These are phyloP conservation scores for Rhagonycha fulva DNA, from an alignment of 2,888 invertebrate genomes.

Conservation along the genomic window DNA sequence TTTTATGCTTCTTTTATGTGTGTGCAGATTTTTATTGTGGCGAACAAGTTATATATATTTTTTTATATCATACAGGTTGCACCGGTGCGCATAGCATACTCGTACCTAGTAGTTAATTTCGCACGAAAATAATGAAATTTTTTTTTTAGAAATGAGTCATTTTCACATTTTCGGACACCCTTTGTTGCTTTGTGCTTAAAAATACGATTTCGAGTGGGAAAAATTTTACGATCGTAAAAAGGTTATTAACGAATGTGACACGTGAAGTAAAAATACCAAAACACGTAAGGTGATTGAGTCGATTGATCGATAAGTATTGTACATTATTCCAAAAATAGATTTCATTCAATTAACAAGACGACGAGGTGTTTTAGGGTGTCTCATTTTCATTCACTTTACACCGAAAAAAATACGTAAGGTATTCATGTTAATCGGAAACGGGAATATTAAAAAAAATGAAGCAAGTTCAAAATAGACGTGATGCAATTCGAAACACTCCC, in stretches of 20 bases:
- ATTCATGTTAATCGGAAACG: neutral
- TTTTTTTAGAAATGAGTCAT: neutral
- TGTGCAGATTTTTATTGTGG: neutral
- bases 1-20: neutral
- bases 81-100: neutral
- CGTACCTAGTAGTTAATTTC: neutral
- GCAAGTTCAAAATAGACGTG: constrained; percentile 1
- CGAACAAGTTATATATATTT: neutral
- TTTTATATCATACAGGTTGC: neutral
- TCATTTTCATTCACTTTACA: neutral
- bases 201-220: neutral
- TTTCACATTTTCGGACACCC: neutral
- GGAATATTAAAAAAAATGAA: neutral
- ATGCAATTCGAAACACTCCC: constrained; percentile 1
- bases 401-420: neutral
- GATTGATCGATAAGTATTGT: neutral
- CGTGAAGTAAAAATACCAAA: neutral
- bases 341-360: neutral
- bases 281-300: neutral
- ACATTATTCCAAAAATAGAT: neutral
- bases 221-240: neutral
- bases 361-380: neutral
- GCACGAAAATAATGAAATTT: neutral
- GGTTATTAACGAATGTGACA: neutral
- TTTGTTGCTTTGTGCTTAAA: neutral